Base-by-base conservation (phyloP, 1,140 invertebrate species). In the Macrobrachium rosenbergii region DNA sequence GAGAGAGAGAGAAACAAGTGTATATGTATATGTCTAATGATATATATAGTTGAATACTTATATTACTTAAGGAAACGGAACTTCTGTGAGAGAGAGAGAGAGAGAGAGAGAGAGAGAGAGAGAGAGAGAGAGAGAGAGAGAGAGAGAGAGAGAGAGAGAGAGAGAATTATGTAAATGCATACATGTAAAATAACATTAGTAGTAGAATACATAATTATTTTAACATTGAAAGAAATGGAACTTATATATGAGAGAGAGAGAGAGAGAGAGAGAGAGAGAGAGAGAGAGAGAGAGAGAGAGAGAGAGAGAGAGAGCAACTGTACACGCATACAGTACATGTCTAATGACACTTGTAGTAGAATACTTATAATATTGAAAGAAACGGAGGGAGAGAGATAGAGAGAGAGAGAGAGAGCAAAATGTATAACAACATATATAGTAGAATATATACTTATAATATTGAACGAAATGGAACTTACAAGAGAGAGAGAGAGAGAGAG, bases 401-500 rank as follows among this genome's bases (percentile, higher is more conserved):
- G 28, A 16, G 28, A 17, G 45, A 28, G 45, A 28, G 14, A 75
- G 23, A 17, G 23, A n/a, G n/a, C n/a, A n/a, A n/a, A n/a, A n/a
- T n/a, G n/a, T n/a, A n/a, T n/a, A n/a, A n/a, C 3, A 73, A n/a
- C 3, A 11, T 5, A 28, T 16, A 23, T 2, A 23, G 23, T n/a
- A n/a, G n/a, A n/a, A n/a, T n/a, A n/a, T n/a, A n/a, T n/a, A n/a
- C 23, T 16, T 16, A 43, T 2, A 23, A 11, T 43, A n/a, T 23
- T 8, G 21, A 11, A 28, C 14, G 10, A 73, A 5, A n/a, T 12
- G 21, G 14, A 14, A 23, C 69, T 23, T n/a, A 43, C 10, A n/a
- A 73, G 69, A 73, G 69, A 73, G 73, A 76, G 73, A 76, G 73
- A 76, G 73, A 76, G 73, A 76, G 73, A 76, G 73, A 76, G 73